Evolutionary conservation across 2,888 invertebrate species (phyloP), one percentile per base, ranked within the genome.

Genomic region (Ophion ventricosus): DNA sequence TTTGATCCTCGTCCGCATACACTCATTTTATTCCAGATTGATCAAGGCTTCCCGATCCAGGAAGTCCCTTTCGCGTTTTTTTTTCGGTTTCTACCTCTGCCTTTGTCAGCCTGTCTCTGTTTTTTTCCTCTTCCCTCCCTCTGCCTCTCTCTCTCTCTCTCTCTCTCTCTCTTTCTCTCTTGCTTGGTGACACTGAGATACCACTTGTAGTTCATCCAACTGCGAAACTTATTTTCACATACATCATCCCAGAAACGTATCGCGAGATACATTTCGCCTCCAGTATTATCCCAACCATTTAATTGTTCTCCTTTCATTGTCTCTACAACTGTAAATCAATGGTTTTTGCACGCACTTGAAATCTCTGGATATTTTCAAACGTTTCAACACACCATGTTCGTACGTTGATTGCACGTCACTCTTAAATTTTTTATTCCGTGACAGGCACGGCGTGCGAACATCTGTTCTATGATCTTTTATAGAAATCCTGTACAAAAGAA

Each of bases 1-100:
- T 43, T 73, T 79, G 76, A 72, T 63, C 57, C 67, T 66, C 57
- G 35, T 49, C 23, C 49, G 17, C 40, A 63, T 17, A 66, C n/a
- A 64, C 49, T 85, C 76, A 72, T 69, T 69, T 80, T 63, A 67
- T 86, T 86, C 87, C 74, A 86, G 69, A 67, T 66, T 88, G 82
- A 84, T 85, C 83, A 86, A 83, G 67, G 82, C 79, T 82, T 56
- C 75, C 40, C 83, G 82, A 67, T 84, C 72, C 74, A 80, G 78
- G 57, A 63, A 49, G 49, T 26, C n/a, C 67, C 78, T 59, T 83
- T 84, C 77, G 14, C 17, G 2, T 49, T 17, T 14, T 49, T 49
- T 49, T 49, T 49, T 17, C 11, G 40, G 49, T 14, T 49, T 49
- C 17, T 17, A 49, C 14, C 49, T 49, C 14, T 49, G 49, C 49